Evolutionary conservation across 2,888 invertebrate species (phyloP), one percentile per base, ranked within the genome.

Genomic region (Cephus pulcher): DNA sequence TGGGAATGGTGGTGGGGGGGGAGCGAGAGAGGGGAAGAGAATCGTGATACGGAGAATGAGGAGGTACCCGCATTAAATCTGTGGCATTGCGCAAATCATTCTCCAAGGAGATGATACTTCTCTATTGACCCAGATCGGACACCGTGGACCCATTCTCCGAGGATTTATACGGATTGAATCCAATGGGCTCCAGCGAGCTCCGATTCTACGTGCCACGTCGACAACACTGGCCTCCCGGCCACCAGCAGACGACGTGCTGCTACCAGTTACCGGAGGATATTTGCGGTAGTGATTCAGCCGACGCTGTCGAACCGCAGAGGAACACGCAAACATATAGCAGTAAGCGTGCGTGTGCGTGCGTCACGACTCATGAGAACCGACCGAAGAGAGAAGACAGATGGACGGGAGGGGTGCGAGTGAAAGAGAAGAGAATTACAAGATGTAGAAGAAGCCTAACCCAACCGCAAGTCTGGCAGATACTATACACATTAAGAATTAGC

Each of bases 221-320:
- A 23, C 56, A 56, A 56, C 56, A 56, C 56, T 23, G 56, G 56
- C 23, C 56, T 23, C 56, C 56, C 9, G 56, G 56, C 56, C 23
- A 23, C 56, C 40, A 1, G 37, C 56, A 23, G 56, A 23, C 23
- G 56, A 23, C 23, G 56, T 56, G 6, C 2, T 23, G 56, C 23
- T 56, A 80, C 82, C 81, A 82, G 83, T 83, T 83, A 83, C 83
- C 82, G 76, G 81, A 83, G 84, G 86, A 87, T 88, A 87, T 88
- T 88, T 87, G 87, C 86, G 87, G 86, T 86, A 86, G 84, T 87
- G 87, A 89, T 89, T 87, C 87, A 88, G 81, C 84, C 84, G 80
- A 76, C 56, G 56, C 23, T 56, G 56, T 56, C 56, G 23, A 56
- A 56, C 23, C 23, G 23, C 56, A 15, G 3, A 30, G 30, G 30